Conservation (phyloP, 2,888 invertebrate species). For the Dione juno region DNA sequence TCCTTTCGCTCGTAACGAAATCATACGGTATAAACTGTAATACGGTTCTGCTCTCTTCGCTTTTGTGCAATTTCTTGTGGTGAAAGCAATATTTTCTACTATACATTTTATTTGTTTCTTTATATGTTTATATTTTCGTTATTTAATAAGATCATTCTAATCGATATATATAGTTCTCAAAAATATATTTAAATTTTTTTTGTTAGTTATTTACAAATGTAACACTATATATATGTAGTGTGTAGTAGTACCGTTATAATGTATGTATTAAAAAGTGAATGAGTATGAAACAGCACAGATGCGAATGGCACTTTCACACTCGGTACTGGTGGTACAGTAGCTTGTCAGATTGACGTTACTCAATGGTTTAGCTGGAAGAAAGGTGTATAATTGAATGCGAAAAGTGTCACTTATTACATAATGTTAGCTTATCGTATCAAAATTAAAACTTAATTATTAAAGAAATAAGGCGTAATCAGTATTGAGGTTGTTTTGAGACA, state of each 20-base stretch:
- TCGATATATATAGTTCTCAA: background rate
- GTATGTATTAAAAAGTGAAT: slow-evolving; percentile 58
- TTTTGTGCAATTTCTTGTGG: slow-evolving; percentile 39
- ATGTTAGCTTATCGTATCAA: slow-evolving; percentile 36
- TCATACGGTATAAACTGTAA: slow-evolving; percentile 39
- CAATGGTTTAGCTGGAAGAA: slow-evolving; percentile 52
- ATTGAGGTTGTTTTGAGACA: slow-evolving; percentile 29
- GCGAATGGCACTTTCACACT: slow-evolving; percentile 75
- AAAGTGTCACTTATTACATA: background rate
- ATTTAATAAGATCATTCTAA: background rate
- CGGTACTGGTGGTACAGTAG: slow-evolving; percentile 48
- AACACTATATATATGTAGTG: slow-evolving; percentile 18
- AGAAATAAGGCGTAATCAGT: slow-evolving; percentile 20
- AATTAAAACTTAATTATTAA: background rate
- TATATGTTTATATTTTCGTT: background rate
- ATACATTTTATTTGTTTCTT: slow-evolving; percentile 21
- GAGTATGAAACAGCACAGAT: slow-evolving; percentile 70
- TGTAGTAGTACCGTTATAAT: slow-evolving; percentile 52
- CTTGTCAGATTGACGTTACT: slow-evolving; percentile 53
- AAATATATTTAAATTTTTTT: background rate
- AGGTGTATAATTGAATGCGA: background rate
- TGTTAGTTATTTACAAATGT: background rate
- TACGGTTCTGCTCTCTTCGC: slow-evolving; percentile 38
- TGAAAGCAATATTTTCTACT: slow-evolving; percentile 39
- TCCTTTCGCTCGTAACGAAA: slow-evolving; percentile 71